phyloP scores from a whole-genome alignment of 2,113 vertebrate species.

The Meleagris gallopavo region DNA sequence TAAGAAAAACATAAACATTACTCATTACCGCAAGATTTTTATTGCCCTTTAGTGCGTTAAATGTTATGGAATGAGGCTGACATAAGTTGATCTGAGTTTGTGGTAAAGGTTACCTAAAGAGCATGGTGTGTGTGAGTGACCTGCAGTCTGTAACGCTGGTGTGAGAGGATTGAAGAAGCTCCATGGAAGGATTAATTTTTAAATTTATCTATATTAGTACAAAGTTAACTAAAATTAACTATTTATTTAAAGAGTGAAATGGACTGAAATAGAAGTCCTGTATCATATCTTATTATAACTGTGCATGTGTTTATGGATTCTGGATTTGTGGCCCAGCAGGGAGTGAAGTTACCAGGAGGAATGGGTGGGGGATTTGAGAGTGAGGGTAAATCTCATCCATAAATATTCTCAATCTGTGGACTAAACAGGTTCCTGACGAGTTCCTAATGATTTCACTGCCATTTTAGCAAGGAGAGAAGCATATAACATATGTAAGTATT shows the following conservation, averaged over 20 bases:
- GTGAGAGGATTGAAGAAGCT: neutral
- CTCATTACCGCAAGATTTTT: neutral
- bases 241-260: neutral
- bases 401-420: neutral
- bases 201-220: neutral
- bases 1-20: slow-evolving; percentile 36
- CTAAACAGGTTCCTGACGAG: neutral
- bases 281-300: neutral
- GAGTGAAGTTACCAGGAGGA: neutral
- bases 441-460: neutral
- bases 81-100: slow-evolving; percentile 18
- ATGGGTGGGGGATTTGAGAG: neutral
- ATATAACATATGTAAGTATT: neutral
- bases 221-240: neutral
- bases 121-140: neutral
- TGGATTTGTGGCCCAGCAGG: neutral
- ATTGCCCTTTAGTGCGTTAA: slow-evolving; percentile 61
- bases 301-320: neutral
- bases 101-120: slow-evolving; percentile 62
- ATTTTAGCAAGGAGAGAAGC: neutral
- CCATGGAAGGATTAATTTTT: neutral
- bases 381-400: neutral
- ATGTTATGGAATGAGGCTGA: slow-evolving; percentile 47
- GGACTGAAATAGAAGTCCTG: neutral
- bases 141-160: neutral